A percentile compares a stretch with the other conserved stretches of the same genome.
Conservation (phyloP, 2,888 invertebrate genomes). For the Aricia artaxerxes region DNA sequence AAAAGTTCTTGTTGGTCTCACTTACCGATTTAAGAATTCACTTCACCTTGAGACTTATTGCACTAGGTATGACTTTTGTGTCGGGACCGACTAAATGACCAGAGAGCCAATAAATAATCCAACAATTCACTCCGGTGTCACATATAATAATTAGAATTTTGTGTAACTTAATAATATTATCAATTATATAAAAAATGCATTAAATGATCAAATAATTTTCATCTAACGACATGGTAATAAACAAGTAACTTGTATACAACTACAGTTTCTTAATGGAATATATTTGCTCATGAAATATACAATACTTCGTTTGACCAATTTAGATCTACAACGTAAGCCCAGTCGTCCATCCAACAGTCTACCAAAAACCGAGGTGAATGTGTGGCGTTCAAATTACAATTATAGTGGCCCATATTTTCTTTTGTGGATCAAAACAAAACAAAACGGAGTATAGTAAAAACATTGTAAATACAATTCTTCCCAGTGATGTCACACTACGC, state of each 20-base stretch:
- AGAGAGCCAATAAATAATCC: too few relatives aligned
- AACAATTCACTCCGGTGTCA: too few relatives aligned
- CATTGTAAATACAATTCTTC: not conserved
- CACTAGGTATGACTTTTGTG: too few relatives aligned
- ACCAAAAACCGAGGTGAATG: not conserved
- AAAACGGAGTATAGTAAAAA: not conserved
- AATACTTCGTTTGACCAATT: not conserved
- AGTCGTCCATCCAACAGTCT: not conserved
- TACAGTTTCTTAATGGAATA: not conserved
- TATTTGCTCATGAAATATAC: not conserved
- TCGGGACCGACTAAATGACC: too few relatives aligned
- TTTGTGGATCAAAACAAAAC: too few relatives aligned
- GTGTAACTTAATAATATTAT: too few relatives aligned
- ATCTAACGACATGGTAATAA: not conserved
- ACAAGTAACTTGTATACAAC: not conserved
- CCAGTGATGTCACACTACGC: slow-evolving; percentile 33
- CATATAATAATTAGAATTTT: too few relatives aligned
- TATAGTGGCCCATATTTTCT: not conserved
- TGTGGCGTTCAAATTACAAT: not conserved
- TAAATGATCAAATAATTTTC: not conserved
- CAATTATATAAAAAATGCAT: not conserved
- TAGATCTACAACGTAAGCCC: not conserved
- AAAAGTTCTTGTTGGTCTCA: too few relatives aligned
- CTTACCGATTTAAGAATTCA: too few relatives aligned
- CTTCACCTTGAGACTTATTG: too few relatives aligned